These are phyloP conservation scores for Eupeodes luniger DNA, from an alignment of 2,888 invertebrate species.

Conservation along the genomic window DNA sequence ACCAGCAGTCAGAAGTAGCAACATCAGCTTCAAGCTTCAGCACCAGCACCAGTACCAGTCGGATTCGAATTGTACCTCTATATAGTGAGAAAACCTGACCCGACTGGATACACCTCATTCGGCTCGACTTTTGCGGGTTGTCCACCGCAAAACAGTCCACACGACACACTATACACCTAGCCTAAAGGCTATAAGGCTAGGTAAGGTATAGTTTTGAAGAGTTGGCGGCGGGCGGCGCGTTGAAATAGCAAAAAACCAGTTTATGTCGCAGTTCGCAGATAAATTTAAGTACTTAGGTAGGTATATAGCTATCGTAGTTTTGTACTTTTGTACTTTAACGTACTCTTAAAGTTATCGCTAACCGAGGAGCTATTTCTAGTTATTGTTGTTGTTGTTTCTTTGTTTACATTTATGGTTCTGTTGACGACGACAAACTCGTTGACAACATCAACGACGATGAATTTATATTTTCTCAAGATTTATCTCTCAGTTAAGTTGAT, in stretches of 20 bases:
- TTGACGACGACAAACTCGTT: neutral
- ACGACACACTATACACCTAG: neutral
- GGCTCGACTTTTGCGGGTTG: slow-evolving; percentile 14
- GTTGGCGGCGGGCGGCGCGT: slow-evolving; percentile 39
- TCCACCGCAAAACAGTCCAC: slow-evolving; percentile 23
- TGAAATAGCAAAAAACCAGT: slow-evolving; percentile 62
- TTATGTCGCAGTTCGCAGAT: slow-evolving; percentile 51
- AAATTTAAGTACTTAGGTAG: neutral
- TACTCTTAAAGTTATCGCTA: slow-evolving; percentile 28
- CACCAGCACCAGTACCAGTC: neutral
- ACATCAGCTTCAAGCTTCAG: neutral
- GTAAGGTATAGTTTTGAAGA: neutral
- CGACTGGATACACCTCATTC: slow-evolving; percentile 47
- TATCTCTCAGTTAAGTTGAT: slow-evolving; percentile 11
- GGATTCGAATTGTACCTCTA: neutral
- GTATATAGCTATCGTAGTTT: slow-evolving; percentile 21
- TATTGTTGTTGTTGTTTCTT: slow-evolving; percentile 38
- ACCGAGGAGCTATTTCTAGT: slow-evolving; percentile 27
- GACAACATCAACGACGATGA: neutral
- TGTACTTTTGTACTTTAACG: neutral
- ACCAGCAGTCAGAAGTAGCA: slow-evolving; percentile 6
- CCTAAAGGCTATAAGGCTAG: too few relatives aligned
- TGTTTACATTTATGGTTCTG: slow-evolving; percentile 46
- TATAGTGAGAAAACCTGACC: slow-evolving; percentile 43
- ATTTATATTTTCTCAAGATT: slow-evolving; percentile 27